A percentile compares a stretch with the other conserved stretches of the same genome.
phyloP scores from a whole-genome alignment of 2,113 vertebrate genomes.

The Cheilinus undulatus region DNA sequence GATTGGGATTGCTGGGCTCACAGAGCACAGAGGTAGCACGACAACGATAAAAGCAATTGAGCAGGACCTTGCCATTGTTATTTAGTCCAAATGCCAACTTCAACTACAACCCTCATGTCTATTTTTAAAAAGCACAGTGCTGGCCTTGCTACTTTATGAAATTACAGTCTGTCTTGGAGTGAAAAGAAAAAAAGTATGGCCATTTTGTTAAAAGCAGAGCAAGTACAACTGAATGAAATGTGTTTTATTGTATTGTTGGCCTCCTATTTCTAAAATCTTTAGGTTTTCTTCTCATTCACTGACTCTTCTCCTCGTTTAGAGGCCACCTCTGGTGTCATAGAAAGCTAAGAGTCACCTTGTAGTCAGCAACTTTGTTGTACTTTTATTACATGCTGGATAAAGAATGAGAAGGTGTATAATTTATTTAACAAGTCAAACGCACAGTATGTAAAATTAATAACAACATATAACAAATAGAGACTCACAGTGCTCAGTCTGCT shows the following conservation, averaged over 20 bases:
- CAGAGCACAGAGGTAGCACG: neutral
- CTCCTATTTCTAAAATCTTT: conserved; percentile 12
- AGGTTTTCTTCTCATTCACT: neutral
- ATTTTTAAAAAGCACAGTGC: conserved; percentile 36
- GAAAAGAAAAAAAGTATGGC: conserved; percentile 41
- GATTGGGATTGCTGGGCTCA: neutral
- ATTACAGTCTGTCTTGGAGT: conserved; percentile 42
- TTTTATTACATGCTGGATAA: conserved; percentile 3
- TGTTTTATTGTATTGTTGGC: conserved; percentile 27
- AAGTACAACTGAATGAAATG: conserved; percentile 43
- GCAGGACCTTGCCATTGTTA: conserved; percentile 28
- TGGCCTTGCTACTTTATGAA: conserved; percentile 41
- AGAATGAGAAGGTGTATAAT: too few relatives aligned
- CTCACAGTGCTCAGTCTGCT: too few relatives aligned
- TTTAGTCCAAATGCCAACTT: conserved; percentile 58
- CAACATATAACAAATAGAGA: too few relatives aligned
- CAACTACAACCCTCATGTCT: conserved; percentile 24
- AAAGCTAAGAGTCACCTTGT: neutral
- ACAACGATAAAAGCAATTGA: conserved; percentile 19
- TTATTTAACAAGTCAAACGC: too few relatives aligned
- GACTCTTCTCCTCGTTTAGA: conserved; percentile 6
- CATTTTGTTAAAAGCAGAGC: conserved; percentile 62
- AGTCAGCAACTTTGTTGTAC: neutral
- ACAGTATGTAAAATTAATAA: too few relatives aligned
- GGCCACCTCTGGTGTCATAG: neutral